phyloP scores from a whole-genome alignment of 1,140 invertebrate genomes.

The Saxidomus purpurata region DNA sequence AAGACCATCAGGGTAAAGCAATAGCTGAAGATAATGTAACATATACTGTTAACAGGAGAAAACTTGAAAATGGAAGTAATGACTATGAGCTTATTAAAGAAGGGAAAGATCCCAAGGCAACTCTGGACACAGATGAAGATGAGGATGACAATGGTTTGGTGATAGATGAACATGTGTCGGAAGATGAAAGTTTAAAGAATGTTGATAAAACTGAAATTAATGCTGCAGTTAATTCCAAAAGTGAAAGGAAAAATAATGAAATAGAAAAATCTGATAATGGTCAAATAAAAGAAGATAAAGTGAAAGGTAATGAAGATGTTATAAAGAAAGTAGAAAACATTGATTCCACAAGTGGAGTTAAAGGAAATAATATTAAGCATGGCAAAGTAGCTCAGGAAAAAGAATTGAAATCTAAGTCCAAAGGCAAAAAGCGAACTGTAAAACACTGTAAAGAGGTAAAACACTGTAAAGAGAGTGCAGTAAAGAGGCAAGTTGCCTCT shows the following conservation, averaged over 20 bases:
- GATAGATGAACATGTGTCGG: conserved; percentile 38
- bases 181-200: conserved; percentile 5
- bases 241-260: background rate
- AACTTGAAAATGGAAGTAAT: background rate
- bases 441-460: too few species aligned
- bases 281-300: background rate
- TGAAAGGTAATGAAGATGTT: too few species aligned
- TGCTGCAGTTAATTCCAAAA: background rate
- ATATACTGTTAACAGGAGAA: background rate
- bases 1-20: background rate
- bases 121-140: conserved; percentile 3
- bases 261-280: background rate
- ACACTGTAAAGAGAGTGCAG: too few species aligned
- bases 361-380: background rate
- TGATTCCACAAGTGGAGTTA: too few species aligned
- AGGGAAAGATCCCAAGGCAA: background rate
- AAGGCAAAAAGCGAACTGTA: background rate
- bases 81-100: background rate
- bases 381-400: background rate
- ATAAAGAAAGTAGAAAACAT: too few species aligned
- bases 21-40: background rate
- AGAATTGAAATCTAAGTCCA: background rate
- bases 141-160: conserved; percentile 51
- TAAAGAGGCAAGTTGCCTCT: background rate
- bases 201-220: background rate